Base-by-base conservation (phyloP, 2,113 vertebrate genomes). In the Cyprinodon variegatus region DNA sequence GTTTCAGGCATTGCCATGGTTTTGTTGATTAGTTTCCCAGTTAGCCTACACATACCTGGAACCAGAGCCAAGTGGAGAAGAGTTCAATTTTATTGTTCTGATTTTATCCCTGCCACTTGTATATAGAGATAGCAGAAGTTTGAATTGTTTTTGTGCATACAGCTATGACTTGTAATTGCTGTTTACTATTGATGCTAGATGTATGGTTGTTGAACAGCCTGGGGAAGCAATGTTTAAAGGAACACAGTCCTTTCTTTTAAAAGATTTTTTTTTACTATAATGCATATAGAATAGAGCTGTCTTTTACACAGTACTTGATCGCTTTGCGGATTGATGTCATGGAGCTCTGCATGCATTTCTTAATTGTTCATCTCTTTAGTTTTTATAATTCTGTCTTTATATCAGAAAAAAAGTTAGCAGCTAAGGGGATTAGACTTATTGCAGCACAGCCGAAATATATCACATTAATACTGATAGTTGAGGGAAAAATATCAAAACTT, bases 11-110 rank as follows among this genome's bases (percentile, higher is more conserved):
- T 20, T 13, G 59, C 41, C 8, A 29, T 36, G 22, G 37, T 36
- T 38, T 37, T 61, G 22, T 15, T 40, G 29, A 38, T 15, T 10
- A 57, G 64, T 72, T 61, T 82, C 76, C 74, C 68, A 87, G 68
- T 77, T 61, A 88, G 81, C 76, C 66, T 63, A n/a, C 77, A 86
- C 59, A 71, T 64, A 36, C 67, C 64, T 10, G 5, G 46, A 73
- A 83, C 12, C 62, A 14, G 62, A 79, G 70, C 79, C 81, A 83
- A 82, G 79, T 6, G 37, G 6, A 77, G 20, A 72, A 61, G 2
- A 37, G 6, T 67, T 74, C 63, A 38, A 48, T n/a, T 76, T 0
- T 66, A 71, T 76, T 76, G 45, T 78, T 82, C 40, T 48, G 57
- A 78, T 29, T 29, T 20, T 60, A 61, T 75, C 73, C 11, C 62